Evolutionary conservation across 2,888 invertebrate genomes (phyloP), one percentile per base, ranked within the genome.

Genomic region (Hirtodrosophila cameraria): DNA sequence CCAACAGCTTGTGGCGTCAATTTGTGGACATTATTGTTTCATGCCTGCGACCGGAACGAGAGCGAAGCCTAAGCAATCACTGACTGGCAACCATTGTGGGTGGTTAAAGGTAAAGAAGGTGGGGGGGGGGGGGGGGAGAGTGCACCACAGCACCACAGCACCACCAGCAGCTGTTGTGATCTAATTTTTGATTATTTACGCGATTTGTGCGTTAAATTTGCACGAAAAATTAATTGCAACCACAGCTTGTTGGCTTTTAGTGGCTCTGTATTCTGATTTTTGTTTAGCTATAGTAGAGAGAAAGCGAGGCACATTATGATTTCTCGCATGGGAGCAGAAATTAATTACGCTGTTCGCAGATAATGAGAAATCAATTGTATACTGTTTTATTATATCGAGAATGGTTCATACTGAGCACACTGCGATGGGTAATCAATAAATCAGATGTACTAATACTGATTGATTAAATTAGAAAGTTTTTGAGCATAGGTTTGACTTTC

Each of bases 1-100:
- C 81, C 82, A 82, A 85, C 85, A 85, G 83, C 81, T 82, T 85
- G 81, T 82, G 85, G 81, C 83, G 77, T 79, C 85, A 85, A 85
- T 82, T 85, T 82, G 81, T 77, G 81, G 85, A 81, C 80, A 84
- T 81, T 81, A 84, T 81, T 81, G 80, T 84, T 84, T 84, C 80
- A 81, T 66, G 81, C 70, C 81, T 84, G 75, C 70, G 60, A 77
- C 66, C 73, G 59, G 78, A 43, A 49, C 55, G 59, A 52, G 41
- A 39, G 55, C 59, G 74, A 55, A 55, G 66, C 66, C 81, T 62
- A 73, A 80, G 78, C 78, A 80, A 81, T 81, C 80, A 81, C 52
- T 63, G 74, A 63, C 38, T 53, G 23, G 53, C 23, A 30, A 27
- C 27, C 53, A 42, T 12, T 11, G 16, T 12, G 42, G 11, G 15